A percentile compares a stretch with the other conserved stretches of the same genome.
Conservation (phyloP, 2,113 vertebrate genomes). For the Megaceryle torquata region DNA sequence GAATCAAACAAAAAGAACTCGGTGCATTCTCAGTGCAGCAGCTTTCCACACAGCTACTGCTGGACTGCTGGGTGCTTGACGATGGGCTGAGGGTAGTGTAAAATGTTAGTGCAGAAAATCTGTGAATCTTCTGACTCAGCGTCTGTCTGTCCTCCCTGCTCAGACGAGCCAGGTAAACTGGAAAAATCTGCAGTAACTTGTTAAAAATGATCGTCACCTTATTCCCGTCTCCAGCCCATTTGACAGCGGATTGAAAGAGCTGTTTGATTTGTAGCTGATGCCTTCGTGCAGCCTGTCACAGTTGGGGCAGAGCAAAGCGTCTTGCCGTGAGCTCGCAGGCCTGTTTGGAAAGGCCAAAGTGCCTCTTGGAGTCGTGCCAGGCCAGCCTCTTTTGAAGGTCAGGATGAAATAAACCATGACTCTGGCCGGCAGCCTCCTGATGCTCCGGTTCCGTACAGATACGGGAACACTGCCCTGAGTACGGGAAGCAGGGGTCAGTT, state of each 20-base stretch:
- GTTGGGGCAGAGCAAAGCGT: rapidly evolving
- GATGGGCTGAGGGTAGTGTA: background rate
- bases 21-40: background rate
- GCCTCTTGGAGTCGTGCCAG: background rate
- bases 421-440: background rate
- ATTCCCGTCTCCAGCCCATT: background rate
- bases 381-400: background rate
- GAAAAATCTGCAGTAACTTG: background rate
- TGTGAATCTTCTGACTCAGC: background rate
- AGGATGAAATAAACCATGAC: background rate
- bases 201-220: background rate
- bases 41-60: background rate
- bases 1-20: background rate
- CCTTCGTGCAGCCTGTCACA: background rate
- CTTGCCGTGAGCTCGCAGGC: background rate
- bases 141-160: background rate
- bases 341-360: background rate
- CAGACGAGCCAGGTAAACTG: background rate
- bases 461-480: rapidly evolving
- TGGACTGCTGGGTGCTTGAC: background rate
- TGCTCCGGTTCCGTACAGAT: rapidly evolving
- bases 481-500: background rate
- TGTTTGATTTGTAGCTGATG: background rate
- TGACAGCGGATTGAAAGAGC: background rate
- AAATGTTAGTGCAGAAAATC: background rate